Evolutionary conservation across 2,888 invertebrate species (phyloP).

Genomic region (Salpingus planirostris): DNA sequence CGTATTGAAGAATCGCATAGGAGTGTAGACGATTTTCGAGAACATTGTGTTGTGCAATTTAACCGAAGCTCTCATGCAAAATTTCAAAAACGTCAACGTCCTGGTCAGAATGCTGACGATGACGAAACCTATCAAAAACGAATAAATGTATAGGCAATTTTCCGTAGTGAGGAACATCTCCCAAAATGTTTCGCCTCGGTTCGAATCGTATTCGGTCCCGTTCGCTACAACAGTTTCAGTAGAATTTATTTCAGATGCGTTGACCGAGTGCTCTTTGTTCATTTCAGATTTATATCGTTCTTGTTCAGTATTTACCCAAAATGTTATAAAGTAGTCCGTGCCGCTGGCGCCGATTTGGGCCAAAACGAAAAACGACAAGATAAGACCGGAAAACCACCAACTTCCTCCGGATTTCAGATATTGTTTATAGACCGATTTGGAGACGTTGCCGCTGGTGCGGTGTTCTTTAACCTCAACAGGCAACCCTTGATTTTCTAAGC

Average conservation of each 20-base stretch:
- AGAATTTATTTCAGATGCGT: neutral
- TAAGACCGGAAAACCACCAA: neutral
- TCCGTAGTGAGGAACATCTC: constrained; percentile 14
- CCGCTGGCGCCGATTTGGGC: neutral
- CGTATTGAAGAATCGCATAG: constrained; percentile 60
- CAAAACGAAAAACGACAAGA: constrained; percentile 1
- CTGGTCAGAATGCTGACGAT: constrained; percentile 41
- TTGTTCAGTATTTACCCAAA: constrained; percentile 27
- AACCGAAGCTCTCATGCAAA: constrained; percentile 47
- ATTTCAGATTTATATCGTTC: too few relatives aligned
- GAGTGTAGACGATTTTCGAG: constrained; percentile 50
- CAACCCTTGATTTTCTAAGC: constrained; percentile 13
- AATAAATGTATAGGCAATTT: constrained; percentile 37
- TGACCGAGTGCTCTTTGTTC: neutral
- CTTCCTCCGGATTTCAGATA: constrained; percentile 2
- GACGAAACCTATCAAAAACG: constrained; percentile 23
- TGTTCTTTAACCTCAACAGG: constrained; percentile 1
- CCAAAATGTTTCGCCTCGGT: constrained; percentile 5
- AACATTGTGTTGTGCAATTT: constrained; percentile 49
- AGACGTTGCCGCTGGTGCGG: neutral
- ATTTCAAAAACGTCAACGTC: constrained; percentile 45
- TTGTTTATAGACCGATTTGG: neutral
- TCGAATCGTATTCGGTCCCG: neutral
- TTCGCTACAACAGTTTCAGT: neutral
- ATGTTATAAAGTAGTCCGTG: constrained; percentile 2